A percentile compares a stretch with the other conserved stretches of the same genome.
Conservation (phyloP, 2,797 vertebrate genomes). For the Xiphophorus birchmanni region DNA sequence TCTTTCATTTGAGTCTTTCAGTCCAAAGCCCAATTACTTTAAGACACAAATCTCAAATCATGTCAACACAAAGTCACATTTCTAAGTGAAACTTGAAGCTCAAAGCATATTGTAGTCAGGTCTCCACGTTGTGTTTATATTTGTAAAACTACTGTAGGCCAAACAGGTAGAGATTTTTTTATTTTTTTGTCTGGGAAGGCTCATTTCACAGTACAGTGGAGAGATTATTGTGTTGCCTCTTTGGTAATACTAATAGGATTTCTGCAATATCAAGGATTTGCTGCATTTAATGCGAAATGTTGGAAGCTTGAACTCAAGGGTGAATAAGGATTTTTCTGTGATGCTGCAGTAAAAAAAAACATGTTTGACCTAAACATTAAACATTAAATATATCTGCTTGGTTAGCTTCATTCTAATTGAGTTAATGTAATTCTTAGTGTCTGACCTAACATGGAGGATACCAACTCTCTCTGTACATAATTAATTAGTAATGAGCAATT, state of each 20-base stretch:
- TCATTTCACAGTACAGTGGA: slow-evolving; percentile 56
- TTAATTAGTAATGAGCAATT: slow-evolving; percentile 35
- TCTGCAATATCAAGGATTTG: slow-evolving; percentile 69
- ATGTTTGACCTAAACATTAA: slow-evolving; percentile 22
- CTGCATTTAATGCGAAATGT: slow-evolving; percentile 57
- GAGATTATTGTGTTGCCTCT: slow-evolving; percentile 65
- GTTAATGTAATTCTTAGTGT: background rate
- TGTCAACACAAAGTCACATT: slow-evolving; percentile 19
- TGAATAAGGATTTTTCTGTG: slow-evolving; percentile 32
- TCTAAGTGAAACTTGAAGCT: background rate
- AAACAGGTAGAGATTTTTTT: slow-evolving; percentile 48
- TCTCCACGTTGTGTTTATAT: slow-evolving; percentile 19
- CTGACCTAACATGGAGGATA: background rate
- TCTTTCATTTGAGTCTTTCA: slow-evolving; percentile 55
- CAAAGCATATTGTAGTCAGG: slow-evolving; percentile 42
- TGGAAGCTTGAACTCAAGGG: slow-evolving; percentile 36
- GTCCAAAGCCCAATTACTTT: slow-evolving; percentile 34
- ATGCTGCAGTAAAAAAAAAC: slow-evolving; percentile 11
- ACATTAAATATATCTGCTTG: slow-evolving; percentile 19
- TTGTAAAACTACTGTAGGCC: slow-evolving; percentile 35
- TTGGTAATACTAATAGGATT: slow-evolving; percentile 71
- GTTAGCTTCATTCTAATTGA: slow-evolving; percentile 15
- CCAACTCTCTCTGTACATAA: slow-evolving; percentile 18
- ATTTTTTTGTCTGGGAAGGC: slow-evolving; percentile 41
- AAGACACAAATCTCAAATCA: slow-evolving; percentile 38